Conservation (phyloP, 2,113 vertebrate species). For the Corydoras sp. region DNA sequence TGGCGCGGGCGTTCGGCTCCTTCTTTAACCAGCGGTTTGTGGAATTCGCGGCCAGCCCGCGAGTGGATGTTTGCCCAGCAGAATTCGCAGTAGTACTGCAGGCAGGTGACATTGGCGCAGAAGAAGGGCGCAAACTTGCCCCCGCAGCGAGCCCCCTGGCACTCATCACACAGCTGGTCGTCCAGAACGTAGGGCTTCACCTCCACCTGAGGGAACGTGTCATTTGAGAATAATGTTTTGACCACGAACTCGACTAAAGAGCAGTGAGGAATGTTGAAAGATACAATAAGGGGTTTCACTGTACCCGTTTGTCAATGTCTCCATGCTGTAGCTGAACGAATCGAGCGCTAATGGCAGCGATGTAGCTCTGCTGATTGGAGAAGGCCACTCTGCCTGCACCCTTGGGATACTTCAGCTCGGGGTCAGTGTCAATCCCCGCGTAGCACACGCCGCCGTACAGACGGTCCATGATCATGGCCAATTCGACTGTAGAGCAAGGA, state of each 20-base stretch:
- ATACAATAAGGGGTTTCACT: neutral
- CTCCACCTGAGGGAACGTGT: slow-evolving; percentile 76
- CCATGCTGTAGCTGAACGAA: slow-evolving; percentile 98
- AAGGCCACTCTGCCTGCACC: slow-evolving; percentile 95
- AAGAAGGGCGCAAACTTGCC: slow-evolving; percentile 97
- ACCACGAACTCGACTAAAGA: too few species aligned
- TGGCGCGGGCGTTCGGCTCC: slow-evolving; percentile 94
- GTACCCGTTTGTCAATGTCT: slow-evolving; percentile 95
- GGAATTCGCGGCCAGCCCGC: slow-evolving; percentile 93
- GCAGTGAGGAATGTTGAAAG: neutral
- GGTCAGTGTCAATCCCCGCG: slow-evolving; percentile 94
- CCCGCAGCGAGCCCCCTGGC: slow-evolving; percentile 91
- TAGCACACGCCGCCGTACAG: slow-evolving; percentile 97
- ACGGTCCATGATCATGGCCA: slow-evolving; percentile 98
- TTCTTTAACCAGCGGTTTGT: slow-evolving; percentile 98
- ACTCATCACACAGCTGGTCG: slow-evolving; percentile 97
- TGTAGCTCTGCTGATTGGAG: slow-evolving; percentile 98
- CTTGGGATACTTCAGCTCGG: slow-evolving; percentile 96
- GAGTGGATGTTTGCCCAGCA: slow-evolving; percentile 99
- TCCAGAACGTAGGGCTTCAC: slow-evolving; percentile 97
- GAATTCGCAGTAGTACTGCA: slow-evolving; percentile 99
- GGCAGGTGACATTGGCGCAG: slow-evolving; percentile 97
- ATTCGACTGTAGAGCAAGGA: slow-evolving; percentile 72
- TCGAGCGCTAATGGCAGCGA: slow-evolving; percentile 96
- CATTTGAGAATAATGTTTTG: neutral